A percentile compares a stretch with the other conserved stretches of the same genome.
Evolutionary conservation across 2,888 invertebrate genomes (phyloP).

Genomic region (Dysmachus trigonus): DNA sequence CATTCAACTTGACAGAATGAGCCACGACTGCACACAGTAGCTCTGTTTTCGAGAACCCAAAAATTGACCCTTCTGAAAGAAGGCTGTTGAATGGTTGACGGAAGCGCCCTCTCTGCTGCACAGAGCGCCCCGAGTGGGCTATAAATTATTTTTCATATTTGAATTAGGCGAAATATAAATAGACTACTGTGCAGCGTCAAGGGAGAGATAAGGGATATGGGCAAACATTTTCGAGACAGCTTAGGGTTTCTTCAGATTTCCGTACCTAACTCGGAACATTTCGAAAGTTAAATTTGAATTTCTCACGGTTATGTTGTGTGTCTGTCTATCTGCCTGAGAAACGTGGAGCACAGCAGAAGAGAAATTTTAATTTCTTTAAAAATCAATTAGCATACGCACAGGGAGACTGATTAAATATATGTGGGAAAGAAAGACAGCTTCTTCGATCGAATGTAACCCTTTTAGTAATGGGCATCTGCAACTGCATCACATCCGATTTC

Average conservation of each 20-base stretch:
- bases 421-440: neutral
- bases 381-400: constrained; percentile 28
- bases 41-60: constrained; percentile 16
- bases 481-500: neutral
- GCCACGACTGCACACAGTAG: constrained; percentile 3
- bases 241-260: constrained; percentile 25
- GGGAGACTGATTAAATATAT: neutral
- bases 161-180: constrained; percentile 34
- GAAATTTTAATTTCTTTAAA: neutral
- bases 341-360: neutral
- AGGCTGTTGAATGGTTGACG: neutral
- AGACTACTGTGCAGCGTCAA: constrained; percentile 5
- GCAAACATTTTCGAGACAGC: neutral
- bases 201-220: neutral
- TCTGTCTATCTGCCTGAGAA: neutral
- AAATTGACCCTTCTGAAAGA: neutral
- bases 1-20: constrained; percentile 26
- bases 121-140: neutral
- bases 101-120: neutral
- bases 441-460: neutral
- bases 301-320: constrained; percentile 3
- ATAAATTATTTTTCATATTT: constrained; percentile 41
- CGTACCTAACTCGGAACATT: neutral
- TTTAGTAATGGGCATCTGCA: neutral
- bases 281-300: neutral